These are phyloP conservation scores for Clarias macrocephalus DNA, from an alignment of 2,113 vertebrate species.

Conservation along the genomic window DNA sequence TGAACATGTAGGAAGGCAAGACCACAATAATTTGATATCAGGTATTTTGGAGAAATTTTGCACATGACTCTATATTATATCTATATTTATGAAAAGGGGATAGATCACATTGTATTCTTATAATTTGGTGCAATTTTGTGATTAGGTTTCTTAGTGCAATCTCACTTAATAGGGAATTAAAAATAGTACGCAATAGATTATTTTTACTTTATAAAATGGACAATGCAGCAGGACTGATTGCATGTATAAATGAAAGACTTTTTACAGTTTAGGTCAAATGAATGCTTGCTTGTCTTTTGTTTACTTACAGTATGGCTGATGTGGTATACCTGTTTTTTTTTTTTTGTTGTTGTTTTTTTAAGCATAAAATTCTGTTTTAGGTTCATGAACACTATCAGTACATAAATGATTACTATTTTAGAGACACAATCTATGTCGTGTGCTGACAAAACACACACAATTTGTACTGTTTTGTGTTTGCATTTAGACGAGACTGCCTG, in stretches of 20 bases:
- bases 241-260: not conserved
- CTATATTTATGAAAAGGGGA: slow-evolving; percentile 50
- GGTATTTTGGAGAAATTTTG: slow-evolving; percentile 33
- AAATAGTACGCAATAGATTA: not conserved
- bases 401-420: not conserved
- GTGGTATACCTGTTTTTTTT: not conserved
- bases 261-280: not conserved
- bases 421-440: not conserved
- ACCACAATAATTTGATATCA: slow-evolving; percentile 37
- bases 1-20: slow-evolving; percentile 57
- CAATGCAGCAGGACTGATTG: slow-evolving; percentile 8
- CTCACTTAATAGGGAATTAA: not conserved
- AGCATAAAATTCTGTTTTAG: not conserved
- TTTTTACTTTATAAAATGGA: slow-evolving; percentile 14
- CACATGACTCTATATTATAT: slow-evolving; percentile 38
- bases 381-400: slow-evolving; percentile 13
- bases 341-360: not conserved
- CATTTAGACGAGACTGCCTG: not conserved
- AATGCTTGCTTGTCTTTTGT: slow-evolving; percentile 3
- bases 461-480: not conserved
- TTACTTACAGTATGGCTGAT: not conserved
- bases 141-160: slow-evolving; percentile 24
- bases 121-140: slow-evolving; percentile 10
- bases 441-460: not conserved
- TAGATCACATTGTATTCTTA: slow-evolving; percentile 49